Evolutionary conservation across 2,888 invertebrate species (phyloP).

Genomic region (Caenorhabditis zanzibari): DNA sequence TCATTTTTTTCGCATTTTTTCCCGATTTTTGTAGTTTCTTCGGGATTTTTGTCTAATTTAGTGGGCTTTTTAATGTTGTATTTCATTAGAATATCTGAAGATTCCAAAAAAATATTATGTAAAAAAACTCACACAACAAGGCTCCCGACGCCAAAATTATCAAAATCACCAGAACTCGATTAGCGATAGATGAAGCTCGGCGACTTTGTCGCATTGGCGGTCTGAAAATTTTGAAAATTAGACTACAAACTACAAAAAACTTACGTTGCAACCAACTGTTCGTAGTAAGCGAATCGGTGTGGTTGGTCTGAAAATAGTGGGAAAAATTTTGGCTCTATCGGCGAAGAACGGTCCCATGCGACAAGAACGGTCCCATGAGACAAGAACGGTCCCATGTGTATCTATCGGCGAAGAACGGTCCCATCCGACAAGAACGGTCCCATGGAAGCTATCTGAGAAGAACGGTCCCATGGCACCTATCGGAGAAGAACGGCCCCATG

Average conservation of each 20-base stretch:
- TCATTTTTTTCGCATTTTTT: neutral
- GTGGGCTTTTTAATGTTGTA: slow-evolving; percentile 1
- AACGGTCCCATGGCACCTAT: no score
- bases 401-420: no score
- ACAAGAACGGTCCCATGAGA: no score
- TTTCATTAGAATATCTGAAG: no score
- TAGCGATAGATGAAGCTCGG: slow-evolving; percentile 21
- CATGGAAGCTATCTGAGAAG: no score
- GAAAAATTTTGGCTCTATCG: no score
- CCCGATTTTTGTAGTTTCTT: neutral
- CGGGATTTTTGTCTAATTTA: neutral
- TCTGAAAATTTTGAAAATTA: slow-evolving; percentile 13
- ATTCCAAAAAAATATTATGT: neutral
- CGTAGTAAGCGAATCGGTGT: slow-evolving; percentile 39
- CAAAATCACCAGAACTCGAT: slow-evolving; percentile 19
- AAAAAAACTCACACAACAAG: slow-evolving; percentile 18
- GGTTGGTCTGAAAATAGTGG: slow-evolving; percentile 35
- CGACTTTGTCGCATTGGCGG: slow-evolving; percentile 52
- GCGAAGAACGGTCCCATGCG: no score
- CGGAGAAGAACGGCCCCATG: no score
- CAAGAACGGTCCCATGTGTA: no score
- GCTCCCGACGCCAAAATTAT: slow-evolving; percentile 7
- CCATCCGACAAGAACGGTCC: no score
- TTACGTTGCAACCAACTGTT: slow-evolving; percentile 43
- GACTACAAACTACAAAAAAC: neutral